Percentiles rank a stretch among this genome's conserved stretches.
Conservation (phyloP, 2,888 invertebrate genomes). For the Lepidocyrtoides sp. region DNA sequence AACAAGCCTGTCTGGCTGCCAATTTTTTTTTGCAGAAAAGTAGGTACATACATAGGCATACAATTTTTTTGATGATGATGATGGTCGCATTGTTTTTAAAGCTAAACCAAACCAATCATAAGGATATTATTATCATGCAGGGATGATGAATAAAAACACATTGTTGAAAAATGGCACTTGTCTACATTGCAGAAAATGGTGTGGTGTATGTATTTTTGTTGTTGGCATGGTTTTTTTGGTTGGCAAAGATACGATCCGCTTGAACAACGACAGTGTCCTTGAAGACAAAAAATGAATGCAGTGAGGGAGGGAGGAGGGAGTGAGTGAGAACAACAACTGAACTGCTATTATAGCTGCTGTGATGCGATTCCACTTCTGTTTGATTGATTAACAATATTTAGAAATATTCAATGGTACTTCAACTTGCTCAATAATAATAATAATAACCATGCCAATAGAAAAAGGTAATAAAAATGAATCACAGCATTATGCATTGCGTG, state of each 20-base stretch:
- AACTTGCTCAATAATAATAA: background rate
- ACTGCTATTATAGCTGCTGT: background rate
- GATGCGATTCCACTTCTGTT: too few relatives aligned
- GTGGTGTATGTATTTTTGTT: background rate
- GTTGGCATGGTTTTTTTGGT: background rate
- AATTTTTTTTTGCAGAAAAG: too few relatives aligned
- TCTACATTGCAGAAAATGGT: background rate
- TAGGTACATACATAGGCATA: too few relatives aligned
- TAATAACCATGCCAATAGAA: background rate
- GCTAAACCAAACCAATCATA: too few relatives aligned
- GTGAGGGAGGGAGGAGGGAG: too few relatives aligned
- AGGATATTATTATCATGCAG: too few relatives aligned
- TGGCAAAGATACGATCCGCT: background rate
- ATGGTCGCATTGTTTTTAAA: too few relatives aligned
- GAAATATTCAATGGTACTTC: background rate
- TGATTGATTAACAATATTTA: conserved; percentile 25
- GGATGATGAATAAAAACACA: background rate
- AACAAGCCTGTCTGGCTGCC: too few relatives aligned
- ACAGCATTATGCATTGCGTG: background rate
- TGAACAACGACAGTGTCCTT: conserved; percentile 29
- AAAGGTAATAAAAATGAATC: background rate
- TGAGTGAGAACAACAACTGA: background rate
- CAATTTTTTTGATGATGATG: too few relatives aligned
- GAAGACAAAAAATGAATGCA: background rate
- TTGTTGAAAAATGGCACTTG: background rate